These are phyloP conservation scores for Lomographa bimaculata DNA, from an alignment of 2,888 invertebrate species.

Conservation along the genomic window DNA sequence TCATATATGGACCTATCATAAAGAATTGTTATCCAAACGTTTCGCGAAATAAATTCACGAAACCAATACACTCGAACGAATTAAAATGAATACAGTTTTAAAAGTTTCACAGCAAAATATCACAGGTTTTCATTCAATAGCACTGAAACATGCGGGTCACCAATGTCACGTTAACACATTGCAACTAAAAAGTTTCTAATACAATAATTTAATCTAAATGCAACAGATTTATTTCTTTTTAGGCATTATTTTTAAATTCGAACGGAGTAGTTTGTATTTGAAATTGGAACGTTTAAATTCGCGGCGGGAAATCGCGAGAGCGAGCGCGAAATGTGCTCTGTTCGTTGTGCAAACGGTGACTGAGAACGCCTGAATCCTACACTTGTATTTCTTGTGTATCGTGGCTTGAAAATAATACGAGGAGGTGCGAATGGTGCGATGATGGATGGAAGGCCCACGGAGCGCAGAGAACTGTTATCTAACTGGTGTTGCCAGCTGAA, in stretches of 20 bases:
- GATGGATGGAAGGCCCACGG: conserved; percentile 68
- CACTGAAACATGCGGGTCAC: conserved; percentile 49
- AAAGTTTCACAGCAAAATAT: conserved; percentile 70
- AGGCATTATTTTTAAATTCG: conserved; percentile 61
- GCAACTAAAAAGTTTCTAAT: conserved; percentile 35
- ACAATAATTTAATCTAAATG: conserved; percentile 22
- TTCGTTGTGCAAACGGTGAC: conserved; percentile 71
- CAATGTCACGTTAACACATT: conserved; percentile 59
- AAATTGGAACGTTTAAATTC: conserved; percentile 58
- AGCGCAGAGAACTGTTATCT: conserved; percentile 64
- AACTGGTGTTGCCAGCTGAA: conserved; percentile 38
- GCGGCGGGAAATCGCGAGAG: conserved; percentile 63
- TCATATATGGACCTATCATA: conserved; percentile 83
- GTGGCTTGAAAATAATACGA: conserved; percentile 74
- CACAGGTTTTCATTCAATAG: conserved; percentile 59
- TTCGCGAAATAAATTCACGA: conserved; percentile 80
- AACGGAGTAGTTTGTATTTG: conserved; percentile 44
- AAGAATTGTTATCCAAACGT: conserved; percentile 65
- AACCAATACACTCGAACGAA: conserved; percentile 49
- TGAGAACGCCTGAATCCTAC: conserved; percentile 61
- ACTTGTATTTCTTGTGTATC: conserved; percentile 64
- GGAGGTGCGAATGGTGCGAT: conserved; percentile 69
- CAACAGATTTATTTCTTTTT: conserved; percentile 67
- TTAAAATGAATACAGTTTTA: conserved; percentile 26
- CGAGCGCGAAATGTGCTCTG: conserved; percentile 60